Percentiles rank a stretch among this genome's conserved stretches.
These are phyloP conservation scores for Oncopodura yosiiana DNA, from an alignment of 1,140 invertebrate genomes.

Conservation along the genomic window DNA sequence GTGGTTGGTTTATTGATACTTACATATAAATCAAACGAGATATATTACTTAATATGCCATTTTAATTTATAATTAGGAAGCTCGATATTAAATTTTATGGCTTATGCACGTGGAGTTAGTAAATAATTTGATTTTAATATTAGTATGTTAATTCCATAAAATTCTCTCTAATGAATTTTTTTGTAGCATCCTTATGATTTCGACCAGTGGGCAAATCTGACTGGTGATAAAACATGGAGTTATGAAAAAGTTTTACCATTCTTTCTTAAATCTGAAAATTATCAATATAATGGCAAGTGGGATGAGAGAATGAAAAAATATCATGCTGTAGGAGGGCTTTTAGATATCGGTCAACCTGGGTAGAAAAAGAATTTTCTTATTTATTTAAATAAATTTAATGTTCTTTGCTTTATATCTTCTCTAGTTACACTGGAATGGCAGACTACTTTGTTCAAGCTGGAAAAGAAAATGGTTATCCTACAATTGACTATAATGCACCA, in stretches of 20 bases:
- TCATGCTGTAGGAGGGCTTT: conserved; percentile 6
- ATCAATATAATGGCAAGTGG: not conserved
- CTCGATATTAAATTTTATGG: no score
- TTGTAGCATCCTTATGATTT: conserved; percentile 5
- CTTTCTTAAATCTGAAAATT: conserved; percentile 12
- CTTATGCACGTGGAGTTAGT: no score
- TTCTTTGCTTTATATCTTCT: no score
- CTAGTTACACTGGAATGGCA: conserved; percentile 12
- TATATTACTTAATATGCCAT: no score
- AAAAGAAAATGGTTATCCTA: conserved; percentile 55
- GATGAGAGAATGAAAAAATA: not conserved
- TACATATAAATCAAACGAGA: no score
- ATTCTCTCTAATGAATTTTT: no score
- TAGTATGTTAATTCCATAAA: no score
- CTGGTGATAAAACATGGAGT: conserved; percentile 8
- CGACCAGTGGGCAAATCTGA: conserved; percentile 11
- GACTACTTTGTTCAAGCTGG: conserved; percentile 45
- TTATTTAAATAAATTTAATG: no score
- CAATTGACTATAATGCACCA: conserved; percentile 50
- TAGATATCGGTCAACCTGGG: conserved; percentile 9
- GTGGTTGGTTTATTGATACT: conserved; percentile 53
- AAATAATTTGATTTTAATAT: no score
- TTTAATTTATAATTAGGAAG: no score
- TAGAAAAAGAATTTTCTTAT: no score
- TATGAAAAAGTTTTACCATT: conserved; percentile 12